phyloP scores from a whole-genome alignment of 2,797 vertebrate genomes.

The Ispidina picta region DNA sequence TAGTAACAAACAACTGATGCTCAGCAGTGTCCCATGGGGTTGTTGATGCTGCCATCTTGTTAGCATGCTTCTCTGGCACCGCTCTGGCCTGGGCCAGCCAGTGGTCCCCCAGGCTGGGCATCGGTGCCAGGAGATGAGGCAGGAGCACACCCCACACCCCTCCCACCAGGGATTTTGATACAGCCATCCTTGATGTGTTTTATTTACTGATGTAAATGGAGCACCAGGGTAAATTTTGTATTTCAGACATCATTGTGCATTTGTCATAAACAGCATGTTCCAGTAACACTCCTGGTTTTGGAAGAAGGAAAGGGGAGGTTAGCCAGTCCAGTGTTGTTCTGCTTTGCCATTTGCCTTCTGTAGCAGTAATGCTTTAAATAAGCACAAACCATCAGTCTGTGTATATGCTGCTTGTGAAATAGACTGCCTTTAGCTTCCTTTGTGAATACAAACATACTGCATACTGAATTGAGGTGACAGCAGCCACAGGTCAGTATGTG shows the following conservation, averaged over 20 bases:
- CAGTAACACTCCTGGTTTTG: neutral
- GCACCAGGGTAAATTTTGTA: neutral
- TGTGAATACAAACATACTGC: neutral
- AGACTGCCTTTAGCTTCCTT: neutral
- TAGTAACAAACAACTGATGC: neutral
- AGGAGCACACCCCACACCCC: neutral
- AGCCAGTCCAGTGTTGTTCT: neutral
- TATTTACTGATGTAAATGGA: neutral
- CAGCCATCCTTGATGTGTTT: neutral
- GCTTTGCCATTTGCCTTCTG: neutral
- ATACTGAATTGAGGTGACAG: neutral
- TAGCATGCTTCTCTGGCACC: accelerated
- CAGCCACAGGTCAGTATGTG: neutral
- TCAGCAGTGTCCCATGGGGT: neutral
- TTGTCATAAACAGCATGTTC: neutral
- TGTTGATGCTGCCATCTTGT: neutral
- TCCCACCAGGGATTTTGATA: accelerated
- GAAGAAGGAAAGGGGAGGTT: neutral
- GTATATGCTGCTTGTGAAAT: neutral
- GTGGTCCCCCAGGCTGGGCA: neutral
- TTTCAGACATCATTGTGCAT: neutral
- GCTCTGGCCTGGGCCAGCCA: neutral
- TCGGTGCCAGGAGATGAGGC: neutral
- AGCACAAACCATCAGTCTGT: neutral
- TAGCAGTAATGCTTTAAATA: neutral